Evolutionary conservation across 2,797 vertebrate species (phyloP).

Genomic region (Ficedula albicollis): DNA sequence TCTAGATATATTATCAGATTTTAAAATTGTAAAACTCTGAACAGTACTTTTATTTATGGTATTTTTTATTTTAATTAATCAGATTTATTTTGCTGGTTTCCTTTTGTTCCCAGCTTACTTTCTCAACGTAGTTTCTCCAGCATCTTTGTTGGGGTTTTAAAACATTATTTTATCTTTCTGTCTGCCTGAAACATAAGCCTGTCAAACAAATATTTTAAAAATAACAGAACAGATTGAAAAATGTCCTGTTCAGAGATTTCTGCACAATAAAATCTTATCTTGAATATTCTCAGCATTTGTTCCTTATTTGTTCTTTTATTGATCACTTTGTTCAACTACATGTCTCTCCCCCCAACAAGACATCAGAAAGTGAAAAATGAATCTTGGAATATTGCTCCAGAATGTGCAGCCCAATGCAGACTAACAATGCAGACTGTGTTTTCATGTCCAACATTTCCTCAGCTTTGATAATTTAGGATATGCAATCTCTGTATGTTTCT

Average conservation of each 20-base stretch:
- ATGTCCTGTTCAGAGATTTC: background rate
- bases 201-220: background rate
- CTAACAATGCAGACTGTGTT: background rate
- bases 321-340: background rate
- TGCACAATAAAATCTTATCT: constrained; percentile 19
- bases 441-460: background rate
- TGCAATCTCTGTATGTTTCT: background rate
- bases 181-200: background rate
- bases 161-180: background rate
- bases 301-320: constrained; percentile 26
- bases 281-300: constrained; percentile 2
- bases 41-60: background rate
- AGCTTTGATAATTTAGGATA: background rate
- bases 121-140: background rate
- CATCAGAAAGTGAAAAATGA: constrained; percentile 34
- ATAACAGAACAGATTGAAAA: background rate
- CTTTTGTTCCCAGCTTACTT: background rate
- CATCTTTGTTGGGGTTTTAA: background rate
- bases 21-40: background rate
- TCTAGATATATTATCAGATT: background rate
- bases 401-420: background rate
- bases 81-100: background rate
- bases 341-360: background rate
- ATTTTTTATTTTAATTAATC: background rate
- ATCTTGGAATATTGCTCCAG: background rate